A percentile compares a stretch with the other conserved stretches of the same genome.
phyloP scores from a whole-genome alignment of 2,888 invertebrate genomes.

The Luperina nickerlii region DNA sequence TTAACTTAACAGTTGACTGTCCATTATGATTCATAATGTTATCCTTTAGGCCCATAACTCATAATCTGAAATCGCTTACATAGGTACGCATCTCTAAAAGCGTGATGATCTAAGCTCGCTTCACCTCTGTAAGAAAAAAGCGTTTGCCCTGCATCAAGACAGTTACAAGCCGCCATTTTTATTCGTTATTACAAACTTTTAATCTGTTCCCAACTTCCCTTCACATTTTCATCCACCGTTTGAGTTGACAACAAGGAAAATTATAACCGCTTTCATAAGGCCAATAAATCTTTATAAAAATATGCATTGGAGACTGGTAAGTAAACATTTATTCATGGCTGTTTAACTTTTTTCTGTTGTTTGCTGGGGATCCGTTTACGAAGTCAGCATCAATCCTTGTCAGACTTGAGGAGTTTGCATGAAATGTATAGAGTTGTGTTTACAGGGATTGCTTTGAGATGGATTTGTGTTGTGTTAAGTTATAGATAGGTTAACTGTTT shows the following conservation, averaged over 20 bases:
- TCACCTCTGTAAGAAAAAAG: neutral
- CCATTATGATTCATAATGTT: too few relatives aligned
- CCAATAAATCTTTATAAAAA: conserved; percentile 68
- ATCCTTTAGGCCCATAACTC: too few relatives aligned
- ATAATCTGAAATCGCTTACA: too few relatives aligned
- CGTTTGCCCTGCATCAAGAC: neutral
- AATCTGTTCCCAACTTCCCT: conserved; percentile 13
- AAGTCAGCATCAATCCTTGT: conserved; percentile 74
- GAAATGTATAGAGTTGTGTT: conserved; percentile 41
- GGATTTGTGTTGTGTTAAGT: conserved; percentile 25
- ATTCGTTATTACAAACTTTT: conserved; percentile 25
- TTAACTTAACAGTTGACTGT: too few relatives aligned
- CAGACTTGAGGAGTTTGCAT: conserved; percentile 63
- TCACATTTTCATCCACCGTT: conserved; percentile 8
- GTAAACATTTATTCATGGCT: conserved; percentile 76
- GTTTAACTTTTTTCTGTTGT: conserved; percentile 74
- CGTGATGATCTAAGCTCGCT: too few relatives aligned
- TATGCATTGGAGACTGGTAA: conserved; percentile 73
- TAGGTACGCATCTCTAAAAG: too few relatives aligned
- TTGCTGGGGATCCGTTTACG: conserved; percentile 60
- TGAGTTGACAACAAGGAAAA: conserved; percentile 45
- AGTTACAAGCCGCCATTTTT: neutral
- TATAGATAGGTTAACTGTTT: neutral
- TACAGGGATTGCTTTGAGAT: conserved; percentile 25
- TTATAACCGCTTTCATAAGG: conserved; percentile 32